Evolutionary conservation across 2,888 invertebrate species (phyloP), one percentile per base, ranked within the genome.

Genomic region (Rhingia campestris): DNA sequence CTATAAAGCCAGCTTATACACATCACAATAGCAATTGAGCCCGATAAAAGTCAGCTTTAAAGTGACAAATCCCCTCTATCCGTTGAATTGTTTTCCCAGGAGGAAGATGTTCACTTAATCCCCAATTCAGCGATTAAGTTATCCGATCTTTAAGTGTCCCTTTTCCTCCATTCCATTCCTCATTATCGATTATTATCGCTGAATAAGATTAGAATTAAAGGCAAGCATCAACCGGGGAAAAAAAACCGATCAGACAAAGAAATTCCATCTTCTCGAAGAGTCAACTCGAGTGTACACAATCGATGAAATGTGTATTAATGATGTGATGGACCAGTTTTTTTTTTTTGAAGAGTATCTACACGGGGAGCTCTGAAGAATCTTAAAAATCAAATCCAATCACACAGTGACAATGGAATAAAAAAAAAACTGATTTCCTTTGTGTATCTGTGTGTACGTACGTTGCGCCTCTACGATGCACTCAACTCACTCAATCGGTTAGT

Each of bases 401-500:
- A 43, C 61, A 61, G 73, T 73, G 79, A 80, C 79, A 80, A 79
- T 73, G 53, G 54, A 73, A 45, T 53, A 73, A 82, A 30, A 30
- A 51, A 56, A 70, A 53, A 64, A 33, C 51, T 59, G 61, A 79
- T 74, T 77, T 73, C 69, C 79, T 77, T 81, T 73, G 76, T 81
- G 58, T 35, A 53, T 66, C 35, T 47, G 9, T 58, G 6, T 49
- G 9, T 54, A 54, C 32, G 49, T 32, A 14, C 6, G 45, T 30
- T 6, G 33, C 5, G n/a, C n/a, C 33, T 39, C 32, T 53, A 39
- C 7, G 22, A 22, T 22, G 22, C 35, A 4, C 37, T 49, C 35
- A 22, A 53, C 74, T 79, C 73, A 74, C 74, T 84, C 84, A 84
- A 80, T 84, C 84, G 80, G 80, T 80, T 66, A 70, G 66, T 84